Evolutionary conservation across 2,113 vertebrate genomes (phyloP).

Genomic region (Lanius collurio): DNA sequence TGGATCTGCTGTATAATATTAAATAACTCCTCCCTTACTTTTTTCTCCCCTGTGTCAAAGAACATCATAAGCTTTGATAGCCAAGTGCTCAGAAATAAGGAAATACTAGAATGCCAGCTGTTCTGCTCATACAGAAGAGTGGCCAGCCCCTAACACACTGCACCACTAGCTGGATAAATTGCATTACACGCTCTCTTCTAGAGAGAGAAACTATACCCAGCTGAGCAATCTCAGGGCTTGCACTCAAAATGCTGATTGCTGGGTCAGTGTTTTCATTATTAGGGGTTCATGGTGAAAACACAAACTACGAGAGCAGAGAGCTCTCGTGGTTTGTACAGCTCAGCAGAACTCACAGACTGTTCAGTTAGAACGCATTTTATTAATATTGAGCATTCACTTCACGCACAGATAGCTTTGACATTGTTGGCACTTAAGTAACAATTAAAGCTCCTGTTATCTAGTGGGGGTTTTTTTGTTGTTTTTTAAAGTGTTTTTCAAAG

Average conservation of each 20-base stretch:
- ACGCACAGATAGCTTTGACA: neutral
- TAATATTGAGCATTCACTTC: neutral
- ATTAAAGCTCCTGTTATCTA: neutral
- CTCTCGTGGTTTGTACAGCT: neutral
- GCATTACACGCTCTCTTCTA: neutral
- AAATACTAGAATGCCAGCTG: neutral
- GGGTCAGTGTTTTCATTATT: constrained; percentile 48
- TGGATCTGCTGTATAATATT: neutral
- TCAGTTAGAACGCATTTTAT: constrained; percentile 2
- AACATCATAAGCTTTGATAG: neutral
- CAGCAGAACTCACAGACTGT: neutral
- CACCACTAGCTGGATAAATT: neutral
- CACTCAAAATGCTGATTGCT: neutral
- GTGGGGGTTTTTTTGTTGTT: fast-evolving
- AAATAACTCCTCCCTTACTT: neutral
- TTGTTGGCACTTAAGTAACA: neutral
- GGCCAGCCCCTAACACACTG: neutral
- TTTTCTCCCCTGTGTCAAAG: neutral
- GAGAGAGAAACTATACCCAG: neutral
- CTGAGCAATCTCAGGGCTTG: neutral
- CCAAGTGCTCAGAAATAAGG: neutral
- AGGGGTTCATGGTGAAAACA: neutral
- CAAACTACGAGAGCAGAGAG: neutral
- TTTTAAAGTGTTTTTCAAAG: neutral
- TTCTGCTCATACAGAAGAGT: neutral